Conservation (phyloP, 2,113 vertebrate species). For the Actenoides hombroni region DNA sequence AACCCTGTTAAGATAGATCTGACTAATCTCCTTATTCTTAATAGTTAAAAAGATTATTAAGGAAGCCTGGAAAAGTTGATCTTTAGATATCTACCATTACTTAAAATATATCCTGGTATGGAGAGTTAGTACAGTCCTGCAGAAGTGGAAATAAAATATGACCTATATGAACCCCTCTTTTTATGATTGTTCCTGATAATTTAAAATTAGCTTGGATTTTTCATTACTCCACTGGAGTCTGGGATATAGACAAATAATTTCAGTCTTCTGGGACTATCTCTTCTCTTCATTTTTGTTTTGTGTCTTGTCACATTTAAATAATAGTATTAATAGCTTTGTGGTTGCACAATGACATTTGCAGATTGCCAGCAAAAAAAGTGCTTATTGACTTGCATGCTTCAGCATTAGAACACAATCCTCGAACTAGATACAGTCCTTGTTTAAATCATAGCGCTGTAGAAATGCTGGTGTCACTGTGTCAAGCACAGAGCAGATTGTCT, state of each 20-base stretch:
- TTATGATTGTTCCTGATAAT: not conserved
- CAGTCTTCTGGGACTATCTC: not conserved
- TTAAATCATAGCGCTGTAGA: not conserved
- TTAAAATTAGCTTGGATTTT: not conserved
- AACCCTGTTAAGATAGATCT: not conserved
- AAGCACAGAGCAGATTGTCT: not conserved
- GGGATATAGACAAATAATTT: not conserved
- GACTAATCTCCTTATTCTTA: not conserved
- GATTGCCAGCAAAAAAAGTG: not conserved
- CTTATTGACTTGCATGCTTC: not conserved
- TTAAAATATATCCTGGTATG: not conserved
- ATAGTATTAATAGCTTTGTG: not conserved
- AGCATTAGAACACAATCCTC: not conserved
- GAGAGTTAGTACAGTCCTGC: not conserved
- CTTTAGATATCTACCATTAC: not conserved
- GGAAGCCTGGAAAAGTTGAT: not conserved
- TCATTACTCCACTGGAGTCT: not conserved
- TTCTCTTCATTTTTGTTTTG: accelerated
- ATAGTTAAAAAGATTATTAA: not conserved
- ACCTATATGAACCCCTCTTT: not conserved
- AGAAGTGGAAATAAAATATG: not conserved
- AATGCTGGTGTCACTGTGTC: not conserved
- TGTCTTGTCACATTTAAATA: not conserved
- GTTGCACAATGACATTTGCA: not conserved
- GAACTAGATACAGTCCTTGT: not conserved